These are phyloP conservation scores for Panagrolaimus sp. DNA, from an alignment of 1,140 invertebrate genomes.

Conservation along the genomic window DNA sequence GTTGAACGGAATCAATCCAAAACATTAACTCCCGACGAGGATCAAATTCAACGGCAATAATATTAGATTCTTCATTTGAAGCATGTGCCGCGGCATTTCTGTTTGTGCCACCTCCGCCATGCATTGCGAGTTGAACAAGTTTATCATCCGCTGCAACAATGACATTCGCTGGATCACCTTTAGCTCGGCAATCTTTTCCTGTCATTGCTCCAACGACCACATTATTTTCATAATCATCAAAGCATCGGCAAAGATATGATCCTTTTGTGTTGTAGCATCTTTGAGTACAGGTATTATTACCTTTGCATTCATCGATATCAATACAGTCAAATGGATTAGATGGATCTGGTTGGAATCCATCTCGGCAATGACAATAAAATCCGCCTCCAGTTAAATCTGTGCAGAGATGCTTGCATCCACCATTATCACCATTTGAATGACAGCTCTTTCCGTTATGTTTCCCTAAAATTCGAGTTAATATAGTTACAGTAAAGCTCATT, in stretches of 20 bases:
- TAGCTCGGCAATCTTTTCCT: constrained; percentile 60
- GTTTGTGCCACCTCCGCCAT: constrained; percentile 46
- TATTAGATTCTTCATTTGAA: constrained; percentile 46
- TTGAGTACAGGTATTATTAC: constrained; percentile 85
- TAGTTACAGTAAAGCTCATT: not conserved
- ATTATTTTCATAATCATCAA: constrained; percentile 77
- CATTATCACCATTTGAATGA: constrained; percentile 50
- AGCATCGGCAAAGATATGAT: constrained; percentile 90
- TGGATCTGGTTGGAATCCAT: constrained; percentile 56
- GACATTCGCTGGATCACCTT: constrained; percentile 51
- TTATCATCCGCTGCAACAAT: constrained; percentile 53
- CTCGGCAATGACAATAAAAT: constrained; percentile 57
- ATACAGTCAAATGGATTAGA: constrained; percentile 55
- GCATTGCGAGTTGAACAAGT: constrained; percentile 49
- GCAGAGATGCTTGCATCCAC: constrained; percentile 56
- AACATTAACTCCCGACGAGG: constrained; percentile 53
- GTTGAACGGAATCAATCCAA: constrained; percentile 51
- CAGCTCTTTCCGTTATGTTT: constrained; percentile 57
- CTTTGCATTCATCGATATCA: constrained; percentile 91
- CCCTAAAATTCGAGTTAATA: constrained; percentile 25
- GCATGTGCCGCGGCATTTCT: constrained; percentile 41
- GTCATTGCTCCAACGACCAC: constrained; percentile 59
- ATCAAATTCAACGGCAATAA: constrained; percentile 56
- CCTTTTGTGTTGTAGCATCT: constrained; percentile 90
- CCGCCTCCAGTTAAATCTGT: constrained; percentile 47